phyloP scores from a whole-genome alignment of 92 coral and sea anemone species.

The Zoanthus solanderi region DNA sequence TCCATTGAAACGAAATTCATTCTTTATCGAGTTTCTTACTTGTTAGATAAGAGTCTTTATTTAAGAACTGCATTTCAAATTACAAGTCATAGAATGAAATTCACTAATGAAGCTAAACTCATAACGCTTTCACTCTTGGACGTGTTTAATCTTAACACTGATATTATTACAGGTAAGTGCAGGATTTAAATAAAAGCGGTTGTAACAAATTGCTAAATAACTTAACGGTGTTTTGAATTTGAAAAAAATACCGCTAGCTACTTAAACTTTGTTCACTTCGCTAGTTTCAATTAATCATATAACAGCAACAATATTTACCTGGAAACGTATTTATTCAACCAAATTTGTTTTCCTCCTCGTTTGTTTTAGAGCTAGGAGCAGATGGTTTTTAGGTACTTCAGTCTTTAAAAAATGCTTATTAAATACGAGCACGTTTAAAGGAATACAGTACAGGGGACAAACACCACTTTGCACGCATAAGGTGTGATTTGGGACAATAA shows the following conservation, averaged over 20 bases:
- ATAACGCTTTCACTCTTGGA: neutral
- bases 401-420: slow-evolving; percentile 48
- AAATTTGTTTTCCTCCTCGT: slow-evolving; percentile 1
- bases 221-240: neutral
- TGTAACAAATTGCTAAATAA: neutral
- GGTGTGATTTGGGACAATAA: slow-evolving; percentile 42
- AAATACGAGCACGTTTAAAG: neutral
- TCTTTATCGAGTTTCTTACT: neutral
- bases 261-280: neutral
- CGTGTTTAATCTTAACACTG: neutral
- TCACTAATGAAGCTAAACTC: neutral
- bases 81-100: neutral
- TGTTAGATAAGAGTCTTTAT: neutral
- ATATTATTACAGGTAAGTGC: neutral
- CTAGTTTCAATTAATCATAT: neutral
- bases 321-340: neutral
- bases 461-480: slow-evolving; percentile 17
- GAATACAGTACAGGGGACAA: slow-evolving; percentile 20
- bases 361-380: neutral
- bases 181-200: neutral
- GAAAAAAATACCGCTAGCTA: neutral
- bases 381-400: neutral
- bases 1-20: neutral
- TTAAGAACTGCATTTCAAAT: neutral
- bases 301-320: neutral